Evolutionary conservation across 2,113 vertebrate species (phyloP).

Genomic region (Pseudorhombus dupliciocellatus): DNA sequence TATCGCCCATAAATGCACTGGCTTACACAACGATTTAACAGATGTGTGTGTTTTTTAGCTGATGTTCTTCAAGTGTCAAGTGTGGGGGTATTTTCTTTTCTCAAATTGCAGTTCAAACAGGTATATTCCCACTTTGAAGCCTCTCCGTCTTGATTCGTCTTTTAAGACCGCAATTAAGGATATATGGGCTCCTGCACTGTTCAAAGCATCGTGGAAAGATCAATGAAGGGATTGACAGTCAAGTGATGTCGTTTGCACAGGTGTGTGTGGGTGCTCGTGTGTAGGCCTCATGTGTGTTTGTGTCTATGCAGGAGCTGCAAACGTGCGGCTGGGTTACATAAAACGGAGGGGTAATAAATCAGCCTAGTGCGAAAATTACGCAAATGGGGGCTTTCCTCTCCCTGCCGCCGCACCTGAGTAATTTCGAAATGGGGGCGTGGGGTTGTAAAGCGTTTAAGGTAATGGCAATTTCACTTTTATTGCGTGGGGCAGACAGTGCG

Average conservation of each 20-base stretch:
- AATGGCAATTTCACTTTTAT: slow-evolving; percentile 59
- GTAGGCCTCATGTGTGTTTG: slow-evolving; percentile 11
- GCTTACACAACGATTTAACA: slow-evolving; percentile 23
- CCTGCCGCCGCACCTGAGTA: slow-evolving; percentile 67
- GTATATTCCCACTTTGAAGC: slow-evolving; percentile 80
- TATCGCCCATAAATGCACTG: no score
- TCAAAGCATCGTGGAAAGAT: slow-evolving; percentile 79
- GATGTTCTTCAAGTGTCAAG: slow-evolving; percentile 61
- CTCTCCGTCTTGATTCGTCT: slow-evolving; percentile 74
- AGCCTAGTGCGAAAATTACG: slow-evolving; percentile 74
- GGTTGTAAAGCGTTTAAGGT: slow-evolving; percentile 64
- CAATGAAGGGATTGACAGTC: slow-evolving; percentile 79
- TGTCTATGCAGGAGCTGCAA: slow-evolving; percentile 52
- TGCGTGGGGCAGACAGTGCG: slow-evolving; percentile 23
- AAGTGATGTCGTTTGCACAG: slow-evolving; percentile 82
- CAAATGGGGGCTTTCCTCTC: slow-evolving; percentile 78
- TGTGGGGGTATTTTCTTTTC: slow-evolving; percentile 74
- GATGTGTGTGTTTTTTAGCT: background rate
- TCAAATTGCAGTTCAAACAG: slow-evolving; percentile 69
- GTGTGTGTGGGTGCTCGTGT: slow-evolving; percentile 70
- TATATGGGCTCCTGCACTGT: slow-evolving; percentile 72
- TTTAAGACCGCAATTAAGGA: slow-evolving; percentile 81
- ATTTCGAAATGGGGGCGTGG: slow-evolving; percentile 52
- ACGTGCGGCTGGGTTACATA: slow-evolving; percentile 66
- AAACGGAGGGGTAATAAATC: slow-evolving; percentile 75